Conservation (phyloP, 2,888 invertebrate genomes). For the Xanthorhoe designata region DNA sequence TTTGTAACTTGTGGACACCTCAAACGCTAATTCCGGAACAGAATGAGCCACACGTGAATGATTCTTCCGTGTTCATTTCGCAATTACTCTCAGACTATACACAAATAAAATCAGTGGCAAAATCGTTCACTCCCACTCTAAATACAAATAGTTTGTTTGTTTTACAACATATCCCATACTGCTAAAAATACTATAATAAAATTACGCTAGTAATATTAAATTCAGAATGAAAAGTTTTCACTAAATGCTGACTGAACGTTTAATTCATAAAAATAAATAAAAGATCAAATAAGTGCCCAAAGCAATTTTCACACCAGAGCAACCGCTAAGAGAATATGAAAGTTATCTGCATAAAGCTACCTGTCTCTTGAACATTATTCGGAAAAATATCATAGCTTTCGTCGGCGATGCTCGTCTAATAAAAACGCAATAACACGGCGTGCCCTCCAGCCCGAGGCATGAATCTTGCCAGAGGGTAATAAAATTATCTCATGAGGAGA, state of each 20-base stretch:
- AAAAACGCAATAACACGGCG: constrained; percentile 79
- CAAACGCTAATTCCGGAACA: constrained; percentile 50
- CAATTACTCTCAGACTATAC: constrained; percentile 54
- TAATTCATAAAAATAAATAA: constrained; percentile 6
- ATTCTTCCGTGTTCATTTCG: constrained; percentile 65
- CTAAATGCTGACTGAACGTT: constrained; percentile 1
- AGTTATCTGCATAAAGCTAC: constrained; percentile 61
- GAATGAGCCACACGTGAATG: constrained; percentile 45
- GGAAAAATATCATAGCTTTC: constrained; percentile 70
- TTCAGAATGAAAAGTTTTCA: no score
- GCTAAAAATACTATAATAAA: not conserved
- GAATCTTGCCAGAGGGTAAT: constrained; percentile 73
- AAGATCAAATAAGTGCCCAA: constrained; percentile 21
- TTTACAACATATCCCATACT: constrained; percentile 8
- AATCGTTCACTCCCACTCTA: constrained; percentile 36
- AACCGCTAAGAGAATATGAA: constrained; percentile 51
- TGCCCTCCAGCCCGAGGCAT: constrained; percentile 63
- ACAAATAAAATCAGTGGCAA: constrained; percentile 56
- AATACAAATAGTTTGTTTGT: constrained; percentile 18
- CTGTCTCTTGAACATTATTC: constrained; percentile 67
- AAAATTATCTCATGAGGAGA: constrained; percentile 77
- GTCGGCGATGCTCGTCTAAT: constrained; percentile 64
- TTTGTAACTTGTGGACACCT: constrained; percentile 19
- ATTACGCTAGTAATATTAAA: not conserved
- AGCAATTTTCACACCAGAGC: constrained; percentile 33